These are phyloP conservation scores for Centruroides vittatus DNA, from an alignment of 1,140 invertebrate species.

Conservation along the genomic window DNA sequence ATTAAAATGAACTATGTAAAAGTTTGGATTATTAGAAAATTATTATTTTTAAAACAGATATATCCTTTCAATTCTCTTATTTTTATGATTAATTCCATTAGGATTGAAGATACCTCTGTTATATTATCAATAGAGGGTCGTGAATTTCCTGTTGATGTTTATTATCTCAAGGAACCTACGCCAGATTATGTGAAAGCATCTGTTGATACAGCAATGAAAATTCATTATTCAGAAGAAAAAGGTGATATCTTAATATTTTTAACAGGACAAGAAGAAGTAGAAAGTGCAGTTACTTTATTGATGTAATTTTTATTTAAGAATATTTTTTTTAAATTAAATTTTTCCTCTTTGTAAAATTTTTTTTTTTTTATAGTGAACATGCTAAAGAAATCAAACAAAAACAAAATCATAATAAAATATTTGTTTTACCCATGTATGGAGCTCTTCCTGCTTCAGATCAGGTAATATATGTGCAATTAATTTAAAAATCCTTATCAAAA, in stretches of 20 bases:
- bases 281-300: constrained; percentile 50
- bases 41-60: no score
- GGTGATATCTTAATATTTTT: constrained; percentile 90
- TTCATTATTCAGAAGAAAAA: constrained; percentile 61
- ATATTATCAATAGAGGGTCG: constrained; percentile 81
- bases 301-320: constrained; percentile 15
- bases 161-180: constrained; percentile 69
- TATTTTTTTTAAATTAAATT: neutral
- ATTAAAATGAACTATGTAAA: no score
- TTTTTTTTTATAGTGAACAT: constrained; percentile 14
- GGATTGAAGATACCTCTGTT: constrained; percentile 49
- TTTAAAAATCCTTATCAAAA: neutral
- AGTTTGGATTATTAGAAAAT: no score
- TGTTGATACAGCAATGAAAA: constrained; percentile 75
- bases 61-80: no score
- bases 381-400: constrained; percentile 18
- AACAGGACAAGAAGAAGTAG: constrained; percentile 87
- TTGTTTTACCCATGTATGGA: constrained; percentile 84
- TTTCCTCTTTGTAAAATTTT: neutral
- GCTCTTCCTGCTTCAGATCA: constrained; percentile 60
- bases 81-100: neutral
- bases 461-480: neutral
- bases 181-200: constrained; percentile 79
- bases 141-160: constrained; percentile 73
- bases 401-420: constrained; percentile 46